phyloP scores from a whole-genome alignment of 2,113 vertebrate genomes.

The Larimichthys crocea region DNA sequence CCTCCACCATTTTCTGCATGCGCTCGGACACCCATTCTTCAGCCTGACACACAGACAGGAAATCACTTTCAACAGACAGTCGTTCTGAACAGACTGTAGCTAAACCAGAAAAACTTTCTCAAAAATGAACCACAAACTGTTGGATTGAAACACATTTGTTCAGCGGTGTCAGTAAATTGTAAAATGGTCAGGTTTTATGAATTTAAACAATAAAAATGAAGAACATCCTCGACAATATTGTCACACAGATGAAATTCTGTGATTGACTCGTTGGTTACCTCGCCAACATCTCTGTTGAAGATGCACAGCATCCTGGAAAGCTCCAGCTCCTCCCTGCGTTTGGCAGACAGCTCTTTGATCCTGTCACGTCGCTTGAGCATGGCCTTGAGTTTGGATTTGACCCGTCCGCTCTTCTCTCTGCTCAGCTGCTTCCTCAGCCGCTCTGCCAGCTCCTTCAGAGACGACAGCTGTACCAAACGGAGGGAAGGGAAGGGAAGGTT shows the following conservation, averaged over 20 bases:
- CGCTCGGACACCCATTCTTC: slow-evolving; percentile 89
- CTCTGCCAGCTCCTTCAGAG: slow-evolving; percentile 85
- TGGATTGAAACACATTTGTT: not conserved
- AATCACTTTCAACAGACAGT: not conserved
- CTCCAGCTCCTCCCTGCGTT: slow-evolving; percentile 83
- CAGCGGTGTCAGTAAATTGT: not conserved
- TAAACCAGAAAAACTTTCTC: not conserved
- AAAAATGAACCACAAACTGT: not conserved
- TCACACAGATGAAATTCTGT: not conserved
- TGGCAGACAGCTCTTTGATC: slow-evolving; percentile 84
- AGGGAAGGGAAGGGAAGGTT: not conserved
- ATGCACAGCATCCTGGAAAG: slow-evolving; percentile 80
- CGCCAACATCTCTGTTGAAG: slow-evolving; percentile 84
- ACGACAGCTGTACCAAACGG: slow-evolving; percentile 77
- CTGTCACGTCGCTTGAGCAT: slow-evolving; percentile 73
- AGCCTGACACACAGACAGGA: slow-evolving; percentile 76
- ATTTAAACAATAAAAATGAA: not conserved
- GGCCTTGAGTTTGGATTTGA: slow-evolving; percentile 76
- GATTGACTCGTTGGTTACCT: slow-evolving; percentile 80
- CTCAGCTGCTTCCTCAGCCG: slow-evolving; percentile 72
- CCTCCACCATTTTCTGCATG: slow-evolving; percentile 87
- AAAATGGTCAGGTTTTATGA: not conserved
- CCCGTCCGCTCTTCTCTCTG: slow-evolving; percentile 65
- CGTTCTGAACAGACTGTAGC: not conserved
- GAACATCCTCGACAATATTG: not conserved